Evolutionary conservation across 2,888 invertebrate genomes (phyloP).

Genomic region (Phytoseiulus persimilis): DNA sequence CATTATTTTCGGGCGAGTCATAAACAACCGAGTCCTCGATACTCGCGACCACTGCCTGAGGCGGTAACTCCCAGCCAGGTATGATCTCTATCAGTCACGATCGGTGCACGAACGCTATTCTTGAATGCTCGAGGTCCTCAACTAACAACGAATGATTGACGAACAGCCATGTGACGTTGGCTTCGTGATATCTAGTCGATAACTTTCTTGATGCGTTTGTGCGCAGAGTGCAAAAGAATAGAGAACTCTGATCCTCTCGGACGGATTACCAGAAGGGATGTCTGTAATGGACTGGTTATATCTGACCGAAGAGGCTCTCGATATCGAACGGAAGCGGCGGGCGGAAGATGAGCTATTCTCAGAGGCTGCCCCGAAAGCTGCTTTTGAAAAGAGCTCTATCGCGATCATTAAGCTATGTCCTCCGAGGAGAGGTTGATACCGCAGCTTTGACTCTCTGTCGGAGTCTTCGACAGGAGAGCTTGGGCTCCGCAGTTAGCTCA

Average conservation of each 20-base stretch:
- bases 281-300: not conserved
- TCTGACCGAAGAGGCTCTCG: not conserved
- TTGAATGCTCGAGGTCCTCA: no score
- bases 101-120: no score
- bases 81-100: no score
- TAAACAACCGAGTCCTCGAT: no score
- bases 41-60: no score
- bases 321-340: not conserved
- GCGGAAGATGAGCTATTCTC: not conserved
- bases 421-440: not conserved
- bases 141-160: no score
- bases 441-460: not conserved
- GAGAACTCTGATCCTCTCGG: not conserved
- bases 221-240: not conserved
- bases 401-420: not conserved
- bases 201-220: not conserved
- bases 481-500: no score
- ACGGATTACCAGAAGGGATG: not conserved
- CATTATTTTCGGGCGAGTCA: no score
- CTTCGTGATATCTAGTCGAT: not conserved
- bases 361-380: not conserved
- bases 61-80: no score
- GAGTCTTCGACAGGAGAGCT: not conserved
- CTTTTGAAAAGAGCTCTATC: not conserved
- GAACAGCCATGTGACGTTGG: not conserved